A percentile compares a stretch with the other conserved stretches of the same genome.
These are phyloP conservation scores for Goniozus legneri DNA, from an alignment of 1,140 invertebrate species.

Conservation along the genomic window DNA sequence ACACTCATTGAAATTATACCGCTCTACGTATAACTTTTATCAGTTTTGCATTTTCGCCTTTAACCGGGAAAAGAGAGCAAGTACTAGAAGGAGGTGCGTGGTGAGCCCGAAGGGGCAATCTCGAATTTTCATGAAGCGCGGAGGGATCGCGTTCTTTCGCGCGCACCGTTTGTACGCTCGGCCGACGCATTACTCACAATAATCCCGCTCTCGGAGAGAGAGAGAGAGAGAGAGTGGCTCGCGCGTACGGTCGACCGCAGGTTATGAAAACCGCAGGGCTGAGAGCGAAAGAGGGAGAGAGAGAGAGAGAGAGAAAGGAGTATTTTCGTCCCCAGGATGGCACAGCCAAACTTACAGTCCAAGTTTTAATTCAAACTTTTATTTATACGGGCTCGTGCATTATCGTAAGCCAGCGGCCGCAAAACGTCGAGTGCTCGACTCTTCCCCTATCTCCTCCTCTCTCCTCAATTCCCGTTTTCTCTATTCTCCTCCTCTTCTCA, in stretches of 20 bases:
- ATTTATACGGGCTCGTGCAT: constrained; percentile 24
- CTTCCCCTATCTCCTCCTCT: not conserved
- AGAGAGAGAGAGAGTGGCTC: no score
- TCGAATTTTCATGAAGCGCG: constrained; percentile 27
- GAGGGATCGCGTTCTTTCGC: not conserved
- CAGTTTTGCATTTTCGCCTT: no score
- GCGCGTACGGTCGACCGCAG: constrained; percentile 11
- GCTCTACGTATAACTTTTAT: no score
- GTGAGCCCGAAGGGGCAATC: constrained; percentile 14
- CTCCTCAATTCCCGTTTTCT: not conserved
- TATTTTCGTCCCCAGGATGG: no score
- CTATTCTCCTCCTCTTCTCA: not conserved
- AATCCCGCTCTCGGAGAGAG: constrained; percentile 20
- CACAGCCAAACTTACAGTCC: constrained; percentile 25
- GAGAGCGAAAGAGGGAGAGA: not conserved
- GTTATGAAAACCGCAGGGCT: not conserved
- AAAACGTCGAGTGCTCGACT: no score
- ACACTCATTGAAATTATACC: no score
- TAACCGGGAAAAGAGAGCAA: not conserved
- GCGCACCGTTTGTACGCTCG: constrained; percentile 4
- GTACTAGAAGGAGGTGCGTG: not conserved
- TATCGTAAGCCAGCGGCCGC: constrained; percentile 11
- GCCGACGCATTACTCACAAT: constrained; percentile 26
- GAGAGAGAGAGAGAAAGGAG: no score
- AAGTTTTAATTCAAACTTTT: constrained; percentile 30